Evolutionary conservation across 2,888 invertebrate genomes (phyloP), one percentile per base, ranked within the genome.

Genomic region (Apotomis betuletana): DNA sequence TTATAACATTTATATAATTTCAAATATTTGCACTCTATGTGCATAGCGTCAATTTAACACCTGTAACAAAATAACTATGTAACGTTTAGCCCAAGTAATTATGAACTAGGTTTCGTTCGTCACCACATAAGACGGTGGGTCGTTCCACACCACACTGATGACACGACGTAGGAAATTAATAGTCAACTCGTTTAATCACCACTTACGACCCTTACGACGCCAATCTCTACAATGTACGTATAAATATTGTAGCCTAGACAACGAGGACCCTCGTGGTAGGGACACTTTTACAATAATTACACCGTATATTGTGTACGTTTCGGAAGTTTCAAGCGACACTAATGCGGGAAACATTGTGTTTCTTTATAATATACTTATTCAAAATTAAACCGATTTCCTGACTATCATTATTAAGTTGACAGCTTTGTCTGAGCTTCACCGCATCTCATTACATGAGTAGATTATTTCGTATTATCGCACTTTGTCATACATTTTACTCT

Each of bases 211-310:
- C 76, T 77, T 75, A 76, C 77, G 77, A 77, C 78, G 76, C 76
- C 76, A 81, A 79, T 81, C 81, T 81, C 80, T 78, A 79, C 77
- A 78, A 79, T 79, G 79, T 69, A 41, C 41, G 5, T 4, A 61
- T 69, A 54, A 68, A 55, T 68, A 54, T 61, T 69, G 36, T 36
- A 58, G 57, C 38, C 58, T 38, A n/a, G 6, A n/a, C 58, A 58
- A 36, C 58, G 38, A n/a, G 36, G 57, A 58, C 38, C n/a, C 3
- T n/a, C 5, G 36, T 38, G 4, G 38, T n/a, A 36, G 12, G 3
- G 12, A n/a, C 10, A 41, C 49, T 49, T 49, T 8, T 49, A 3
- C 49, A 49, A 49, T 12, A 9, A 10, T 10, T 9, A 49, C 0
- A 10, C 9, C 49, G 3, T 9, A 49, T 41, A 41, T 41, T 41